Percentiles rank a stretch among this genome's conserved stretches.
phyloP scores from a whole-genome alignment of 2,113 vertebrate genomes.

The Cynoglossus semilaevis region DNA sequence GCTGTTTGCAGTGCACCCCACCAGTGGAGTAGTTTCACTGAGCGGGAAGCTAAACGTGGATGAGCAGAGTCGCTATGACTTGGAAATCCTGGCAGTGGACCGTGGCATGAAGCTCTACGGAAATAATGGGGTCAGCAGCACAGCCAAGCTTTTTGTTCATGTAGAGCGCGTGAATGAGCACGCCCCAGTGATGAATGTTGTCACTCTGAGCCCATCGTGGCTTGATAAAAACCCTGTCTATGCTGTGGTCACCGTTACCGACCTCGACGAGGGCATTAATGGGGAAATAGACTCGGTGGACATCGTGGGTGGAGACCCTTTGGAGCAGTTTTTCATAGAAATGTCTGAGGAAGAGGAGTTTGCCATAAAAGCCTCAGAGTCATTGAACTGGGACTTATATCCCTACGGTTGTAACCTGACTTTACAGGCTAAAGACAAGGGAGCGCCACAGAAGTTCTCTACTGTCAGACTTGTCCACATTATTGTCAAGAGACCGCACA shows the following conservation, averaged over 20 bases:
- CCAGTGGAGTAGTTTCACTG: conserved; percentile 91
- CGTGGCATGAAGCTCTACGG: conserved; percentile 98
- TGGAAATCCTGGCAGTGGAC: conserved; percentile 95
- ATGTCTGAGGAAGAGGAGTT: conserved; percentile 79
- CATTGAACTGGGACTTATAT: conserved; percentile 82
- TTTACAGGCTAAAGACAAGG: conserved; percentile 91
- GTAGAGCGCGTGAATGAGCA: conserved; percentile 92
- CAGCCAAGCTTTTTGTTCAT: conserved; percentile 94
- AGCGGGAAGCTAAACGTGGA: conserved; percentile 89
- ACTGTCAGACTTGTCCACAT: conserved; percentile 79
- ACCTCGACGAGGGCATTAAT: conserved; percentile 88
- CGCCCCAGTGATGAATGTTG: conserved; percentile 81
- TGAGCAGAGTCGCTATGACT: conserved; percentile 86
- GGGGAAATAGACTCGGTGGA: conserved; percentile 90
- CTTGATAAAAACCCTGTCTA: conserved; percentile 82
- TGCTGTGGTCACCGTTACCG: conserved; percentile 85
- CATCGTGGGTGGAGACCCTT: conserved; percentile 86
- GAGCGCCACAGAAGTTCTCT: conserved; percentile 88
- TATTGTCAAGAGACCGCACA: conserved; percentile 71
- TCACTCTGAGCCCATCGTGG: conserved; percentile 79
- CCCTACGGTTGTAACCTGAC: conserved; percentile 88
- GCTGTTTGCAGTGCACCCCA: conserved; percentile 94
- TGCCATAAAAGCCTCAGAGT: conserved; percentile 79
- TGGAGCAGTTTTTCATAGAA: conserved; percentile 83
- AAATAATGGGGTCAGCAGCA: conserved; percentile 96